Evolutionary conservation across 1,140 invertebrate species (phyloP).

Genomic region (Nymphalis io): DNA sequence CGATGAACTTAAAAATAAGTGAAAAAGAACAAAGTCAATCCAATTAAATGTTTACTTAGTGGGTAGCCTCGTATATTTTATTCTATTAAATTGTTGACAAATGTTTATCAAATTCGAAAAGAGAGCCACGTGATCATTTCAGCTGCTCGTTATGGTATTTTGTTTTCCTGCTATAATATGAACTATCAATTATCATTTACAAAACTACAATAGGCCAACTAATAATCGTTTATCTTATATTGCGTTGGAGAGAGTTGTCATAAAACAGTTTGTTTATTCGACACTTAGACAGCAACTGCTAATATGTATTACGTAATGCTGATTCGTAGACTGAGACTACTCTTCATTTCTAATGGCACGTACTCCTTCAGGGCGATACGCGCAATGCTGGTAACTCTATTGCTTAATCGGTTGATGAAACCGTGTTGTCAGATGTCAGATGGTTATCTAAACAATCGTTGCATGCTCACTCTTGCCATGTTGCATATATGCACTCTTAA

Average conservation of each 20-base stretch:
- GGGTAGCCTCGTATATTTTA: too few relatives aligned
- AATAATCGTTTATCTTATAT: neutral
- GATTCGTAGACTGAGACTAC: slow-evolving; percentile 41
- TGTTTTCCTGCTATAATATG: too few relatives aligned
- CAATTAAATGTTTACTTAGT: too few relatives aligned
- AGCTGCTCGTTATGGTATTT: too few relatives aligned
- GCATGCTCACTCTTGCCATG: neutral
- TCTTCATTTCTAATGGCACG: slow-evolving; percentile 51
- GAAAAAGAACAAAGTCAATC: too few relatives aligned
- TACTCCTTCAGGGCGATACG: slow-evolving; percentile 15
- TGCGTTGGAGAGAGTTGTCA: slow-evolving; percentile 47
- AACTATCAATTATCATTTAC: neutral
- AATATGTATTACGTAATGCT: slow-evolving; percentile 50
- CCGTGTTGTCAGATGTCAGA: neutral
- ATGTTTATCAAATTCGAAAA: too few relatives aligned
- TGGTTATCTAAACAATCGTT: slow-evolving; percentile 7
- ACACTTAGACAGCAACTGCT: slow-evolving; percentile 41
- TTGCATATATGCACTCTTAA: neutral
- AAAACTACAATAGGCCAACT: neutral
- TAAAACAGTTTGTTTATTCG: slow-evolving; percentile 43
- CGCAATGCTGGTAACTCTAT: neutral
- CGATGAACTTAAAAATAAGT: too few relatives aligned
- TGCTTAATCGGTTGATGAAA: neutral
- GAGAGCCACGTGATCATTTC: too few relatives aligned
- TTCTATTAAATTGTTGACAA: too few relatives aligned